Conservation (phyloP, 2,888 invertebrate genomes). For the Machimus rusticus region DNA sequence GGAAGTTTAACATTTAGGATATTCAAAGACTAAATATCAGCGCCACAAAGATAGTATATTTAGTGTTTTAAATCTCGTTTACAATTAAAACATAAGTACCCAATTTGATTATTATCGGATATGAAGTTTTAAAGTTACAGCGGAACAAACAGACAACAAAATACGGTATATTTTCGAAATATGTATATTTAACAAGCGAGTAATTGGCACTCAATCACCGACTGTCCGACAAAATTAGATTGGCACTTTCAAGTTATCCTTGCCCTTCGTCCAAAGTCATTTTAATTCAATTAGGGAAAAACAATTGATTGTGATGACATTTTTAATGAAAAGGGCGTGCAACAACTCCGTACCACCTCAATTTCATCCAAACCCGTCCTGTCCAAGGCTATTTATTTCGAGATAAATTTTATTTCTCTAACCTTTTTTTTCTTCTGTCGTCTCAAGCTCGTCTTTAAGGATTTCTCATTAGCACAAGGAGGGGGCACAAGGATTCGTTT, state of each 20-base stretch:
- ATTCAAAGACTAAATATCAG: no score
- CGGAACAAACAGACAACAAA: no score
- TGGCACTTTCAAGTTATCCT: background rate
- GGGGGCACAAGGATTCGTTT: background rate
- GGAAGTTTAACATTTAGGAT: no score
- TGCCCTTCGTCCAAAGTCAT: background rate
- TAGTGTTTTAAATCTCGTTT: no score
- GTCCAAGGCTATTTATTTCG: background rate
- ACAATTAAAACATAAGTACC: no score
- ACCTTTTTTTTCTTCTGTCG: background rate
- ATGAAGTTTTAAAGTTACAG: no score
- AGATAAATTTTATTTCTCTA: conserved; percentile 23
- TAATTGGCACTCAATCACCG: no score
- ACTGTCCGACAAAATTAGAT: background rate
- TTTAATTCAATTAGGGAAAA: background rate
- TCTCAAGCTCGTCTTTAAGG: background rate
- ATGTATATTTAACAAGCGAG: no score
- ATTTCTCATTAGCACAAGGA: conserved; percentile 20
- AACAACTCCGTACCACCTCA: background rate
- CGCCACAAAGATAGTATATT: no score
- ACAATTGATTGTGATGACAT: conserved; percentile 18
- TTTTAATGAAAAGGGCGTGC: background rate
- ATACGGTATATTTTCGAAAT: no score
- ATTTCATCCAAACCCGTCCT: background rate
- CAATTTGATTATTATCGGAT: no score